phyloP scores from a whole-genome alignment of 2,888 invertebrate species.

The Mythimna vitellina region DNA sequence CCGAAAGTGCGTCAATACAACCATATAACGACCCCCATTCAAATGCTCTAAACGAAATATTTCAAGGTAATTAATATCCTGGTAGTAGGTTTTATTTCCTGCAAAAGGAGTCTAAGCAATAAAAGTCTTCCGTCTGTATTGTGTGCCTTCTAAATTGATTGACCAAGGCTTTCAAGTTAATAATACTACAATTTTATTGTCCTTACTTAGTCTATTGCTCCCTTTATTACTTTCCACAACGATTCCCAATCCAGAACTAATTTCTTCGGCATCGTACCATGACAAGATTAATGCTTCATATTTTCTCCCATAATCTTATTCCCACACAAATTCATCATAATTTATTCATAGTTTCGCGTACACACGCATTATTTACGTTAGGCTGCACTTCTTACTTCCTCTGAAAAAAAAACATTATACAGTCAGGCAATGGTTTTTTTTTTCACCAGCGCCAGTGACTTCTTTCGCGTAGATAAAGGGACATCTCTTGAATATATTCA shows the following conservation, averaged over 20 bases:
- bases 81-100: neutral
- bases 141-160: neutral
- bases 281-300: constrained; percentile 30
- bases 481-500: constrained; percentile 62
- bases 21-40: neutral
- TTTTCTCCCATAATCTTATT: constrained; percentile 42
- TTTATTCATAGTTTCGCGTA: constrained; percentile 61
- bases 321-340: constrained; percentile 44
- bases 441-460: constrained; percentile 47
- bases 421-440: constrained; percentile 38
- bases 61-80: neutral
- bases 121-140: neutral
- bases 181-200: neutral
- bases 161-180: neutral
- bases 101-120: neutral
- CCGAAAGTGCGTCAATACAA: neutral
- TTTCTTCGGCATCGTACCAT: constrained; percentile 3
- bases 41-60: neutral
- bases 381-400: constrained; percentile 43
- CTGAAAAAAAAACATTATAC: constrained; percentile 8
- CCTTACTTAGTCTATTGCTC: neutral
- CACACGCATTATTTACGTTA: constrained; percentile 48
- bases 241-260: neutral
- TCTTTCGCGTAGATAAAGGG: constrained; percentile 38
- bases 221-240: constrained; percentile 22